phyloP scores from a whole-genome alignment of 2,888 invertebrate species.

The Acrobasis suavella region DNA sequence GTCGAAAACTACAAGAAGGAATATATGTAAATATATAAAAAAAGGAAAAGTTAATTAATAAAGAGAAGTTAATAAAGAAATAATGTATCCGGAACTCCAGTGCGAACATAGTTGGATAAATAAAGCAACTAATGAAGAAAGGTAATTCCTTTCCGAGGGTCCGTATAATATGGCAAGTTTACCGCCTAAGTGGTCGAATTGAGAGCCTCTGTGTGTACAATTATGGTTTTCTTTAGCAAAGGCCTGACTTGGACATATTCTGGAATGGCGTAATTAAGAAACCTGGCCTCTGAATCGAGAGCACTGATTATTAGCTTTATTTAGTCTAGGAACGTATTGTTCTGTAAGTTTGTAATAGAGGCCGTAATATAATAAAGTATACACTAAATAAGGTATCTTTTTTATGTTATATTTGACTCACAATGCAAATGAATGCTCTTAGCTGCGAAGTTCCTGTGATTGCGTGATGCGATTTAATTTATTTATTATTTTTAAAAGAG shows the following conservation, averaged over 20 bases:
- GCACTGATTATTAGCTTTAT: constrained; percentile 19
- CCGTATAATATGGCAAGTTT: constrained; percentile 30
- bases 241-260: background rate
- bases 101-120: background rate
- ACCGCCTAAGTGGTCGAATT: constrained; percentile 33
- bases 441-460: too few species aligned
- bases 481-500: too few species aligned
- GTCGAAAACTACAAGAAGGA: background rate
- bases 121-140: constrained; percentile 20
- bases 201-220: constrained; percentile 22
- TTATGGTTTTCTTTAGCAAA: constrained; percentile 21
- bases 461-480: too few species aligned
- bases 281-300: constrained; percentile 16
- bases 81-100: background rate
- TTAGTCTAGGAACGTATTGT: background rate
- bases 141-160: constrained; percentile 8
- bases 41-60: background rate
- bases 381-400: too few species aligned
- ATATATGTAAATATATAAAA: too few species aligned
- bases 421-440: too few species aligned
- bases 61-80: constrained; percentile 4
- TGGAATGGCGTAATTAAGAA: constrained; percentile 20
- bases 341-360: background rate
- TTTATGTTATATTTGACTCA: too few species aligned
- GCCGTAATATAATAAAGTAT: too few species aligned